These are phyloP conservation scores for Azorinus chamasolen DNA, from an alignment of 2,888 invertebrate species.

Conservation along the genomic window DNA sequence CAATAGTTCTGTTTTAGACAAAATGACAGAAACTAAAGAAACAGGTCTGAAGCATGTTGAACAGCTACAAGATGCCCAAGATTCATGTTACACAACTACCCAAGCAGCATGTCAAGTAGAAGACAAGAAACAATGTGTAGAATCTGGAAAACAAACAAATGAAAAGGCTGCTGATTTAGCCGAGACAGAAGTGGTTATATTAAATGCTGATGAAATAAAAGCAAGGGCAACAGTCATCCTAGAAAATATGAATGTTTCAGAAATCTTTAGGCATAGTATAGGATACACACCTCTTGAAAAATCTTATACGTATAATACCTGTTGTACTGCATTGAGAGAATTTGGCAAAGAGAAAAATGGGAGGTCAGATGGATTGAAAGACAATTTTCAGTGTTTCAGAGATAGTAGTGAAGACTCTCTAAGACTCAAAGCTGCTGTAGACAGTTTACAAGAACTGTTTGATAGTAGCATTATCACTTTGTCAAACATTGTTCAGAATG, in stretches of 20 bases:
- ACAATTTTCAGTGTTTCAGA: background rate
- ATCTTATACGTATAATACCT: slow-evolving; percentile 45
- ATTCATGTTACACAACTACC: too few species aligned
- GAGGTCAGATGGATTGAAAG: background rate
- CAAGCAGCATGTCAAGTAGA: too few species aligned
- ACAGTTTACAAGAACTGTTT: slow-evolving; percentile 33
- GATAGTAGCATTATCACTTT: slow-evolving; percentile 31
- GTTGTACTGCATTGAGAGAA: slow-evolving; percentile 29
- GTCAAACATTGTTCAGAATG: background rate
- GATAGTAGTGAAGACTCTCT: slow-evolving; percentile 1
- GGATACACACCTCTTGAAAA: slow-evolving; percentile 35
- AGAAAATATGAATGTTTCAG: slow-evolving; percentile 20
- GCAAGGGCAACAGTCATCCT: too few species aligned
- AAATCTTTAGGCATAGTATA: slow-evolving; percentile 40
- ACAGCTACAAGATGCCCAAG: too few species aligned
- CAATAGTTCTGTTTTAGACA: too few species aligned
- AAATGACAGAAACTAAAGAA: too few species aligned
- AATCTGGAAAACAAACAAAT: too few species aligned
- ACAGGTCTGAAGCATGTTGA: too few species aligned
- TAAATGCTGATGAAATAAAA: too few species aligned
- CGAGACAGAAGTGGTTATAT: too few species aligned
- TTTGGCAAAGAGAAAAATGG: slow-evolving; percentile 5
- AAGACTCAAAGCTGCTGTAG: slow-evolving; percentile 18
- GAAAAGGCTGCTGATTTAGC: too few species aligned
- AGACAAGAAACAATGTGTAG: too few species aligned